Evolutionary conservation across 2,797 vertebrate genomes (phyloP), one percentile per base, ranked within the genome.

Genomic region (Tokudaia muenninki): DNA sequence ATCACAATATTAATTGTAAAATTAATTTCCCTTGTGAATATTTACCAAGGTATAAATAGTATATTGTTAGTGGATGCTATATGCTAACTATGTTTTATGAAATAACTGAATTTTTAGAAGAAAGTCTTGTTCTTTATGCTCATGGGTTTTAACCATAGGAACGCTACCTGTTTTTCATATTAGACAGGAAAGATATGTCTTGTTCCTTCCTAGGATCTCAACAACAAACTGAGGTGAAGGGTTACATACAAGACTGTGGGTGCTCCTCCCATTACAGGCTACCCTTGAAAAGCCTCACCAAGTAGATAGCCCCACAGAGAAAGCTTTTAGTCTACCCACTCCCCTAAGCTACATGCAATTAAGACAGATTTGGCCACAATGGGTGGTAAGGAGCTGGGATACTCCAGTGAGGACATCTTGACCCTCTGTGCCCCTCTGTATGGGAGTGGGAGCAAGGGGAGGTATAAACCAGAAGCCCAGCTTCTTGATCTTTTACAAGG

Each of bases 21-120:
- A 44, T 7, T 65, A 65, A 65, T 94, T 94, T 78, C 70, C 80
- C 29, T 80, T 59, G 24, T 67, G 59, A 90, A 90, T 74, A 87
- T 31, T 3, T 59, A 59, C 59, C 8, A 21, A 74, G 14, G 12
- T 83, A 3, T 37, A 50, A 24, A 59, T 34, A 84, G 34, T 84
- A 14, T 41, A 26, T 87, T 70, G 14, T 17, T 72, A 21, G 8
- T 57, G 13, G 67, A 74, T 87, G 31, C 21, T 78, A 5, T 87
- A 57, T 65, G 14, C 29, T 93, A 44, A 22, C 34, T 86, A 82
- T 41, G n/a, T 52, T 90, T 88, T 52, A 88, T 47, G 37, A 87
- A 87, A 41, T 31, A 86, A 79, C 59, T 41, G 65, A 16, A 29
- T 72, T 94, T 94, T 75, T 22, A 26, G 47, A 82, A 82, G 19